Percentiles rank a stretch among this genome's conserved stretches.
Evolutionary conservation across 2,797 vertebrate genomes (phyloP).

Genomic region (Cyclopterus lumpus): DNA sequence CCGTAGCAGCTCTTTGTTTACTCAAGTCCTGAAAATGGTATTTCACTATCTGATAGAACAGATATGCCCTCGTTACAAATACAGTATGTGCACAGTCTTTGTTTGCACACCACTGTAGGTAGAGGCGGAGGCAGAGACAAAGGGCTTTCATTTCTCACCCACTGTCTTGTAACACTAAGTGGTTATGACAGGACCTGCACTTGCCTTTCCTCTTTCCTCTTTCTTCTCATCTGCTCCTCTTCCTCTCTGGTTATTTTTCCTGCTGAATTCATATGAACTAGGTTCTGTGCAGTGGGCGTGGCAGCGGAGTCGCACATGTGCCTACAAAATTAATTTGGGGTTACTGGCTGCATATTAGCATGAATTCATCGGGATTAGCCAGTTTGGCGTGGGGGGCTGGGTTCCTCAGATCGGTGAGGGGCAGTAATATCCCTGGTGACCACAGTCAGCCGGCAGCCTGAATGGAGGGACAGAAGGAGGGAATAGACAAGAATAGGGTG

Average conservation of each 20-base stretch:
- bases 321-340: constrained; percentile 50
- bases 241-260: constrained; percentile 52
- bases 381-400: constrained; percentile 42
- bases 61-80: constrained; percentile 32
- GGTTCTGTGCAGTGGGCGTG: constrained; percentile 45
- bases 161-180: constrained; percentile 69
- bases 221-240: constrained; percentile 39
- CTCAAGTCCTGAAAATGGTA: constrained; percentile 29
- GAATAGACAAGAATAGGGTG: constrained; percentile 46
- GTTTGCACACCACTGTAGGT: constrained; percentile 60
- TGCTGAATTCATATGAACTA: constrained; percentile 42
- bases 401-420: constrained; percentile 43
- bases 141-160: constrained; percentile 73
- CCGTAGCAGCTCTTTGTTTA: constrained; percentile 59
- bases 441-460: constrained; percentile 82
- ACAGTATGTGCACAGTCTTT: constrained; percentile 57
- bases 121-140: constrained; percentile 75
- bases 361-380: constrained; percentile 79
- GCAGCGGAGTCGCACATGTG: constrained; percentile 52
- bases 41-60: constrained; percentile 65
- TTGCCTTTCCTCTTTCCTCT: constrained; percentile 56
- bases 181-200: constrained; percentile 68
- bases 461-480: constrained; percentile 47
- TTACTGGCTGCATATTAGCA: constrained; percentile 72
- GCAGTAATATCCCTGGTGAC: constrained; percentile 84